Base-by-base conservation (phyloP, 2,797 vertebrate genomes). In the Mormyrus proboscirostris region DNA sequence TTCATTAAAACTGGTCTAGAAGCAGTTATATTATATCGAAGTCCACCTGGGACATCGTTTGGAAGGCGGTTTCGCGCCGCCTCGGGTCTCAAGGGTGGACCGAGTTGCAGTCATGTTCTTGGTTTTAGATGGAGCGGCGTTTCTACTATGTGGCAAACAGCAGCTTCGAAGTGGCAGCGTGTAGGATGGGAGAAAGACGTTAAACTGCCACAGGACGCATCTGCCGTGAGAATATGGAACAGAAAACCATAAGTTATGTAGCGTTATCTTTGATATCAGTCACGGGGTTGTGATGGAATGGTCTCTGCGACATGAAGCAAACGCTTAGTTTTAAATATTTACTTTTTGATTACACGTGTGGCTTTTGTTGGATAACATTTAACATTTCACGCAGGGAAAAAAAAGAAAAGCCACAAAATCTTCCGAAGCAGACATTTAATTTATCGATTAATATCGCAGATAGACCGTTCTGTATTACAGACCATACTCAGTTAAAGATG, bases 131-230 rank as follows among this genome's bases (percentile, higher is more conserved):
- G 57, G 86, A 57, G 50, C 53, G 33, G 10, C 44, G 47, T 84
- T 84, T 50, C n/a, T 84, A 8, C 14, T 16, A 38, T 82, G 76
- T 29, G 83, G 6, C n/a, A 25, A 3, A 16, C 12, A 29, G 47
- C 22, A 85, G n/a, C 41, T 19, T 44, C 49, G 47, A 25, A 51
- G 47, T 85, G 47, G 7, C 57, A 59, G 65, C 41, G 19, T 47
- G 79, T 50, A 33, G 51, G 14, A 86, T 29, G 19, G 47, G 19
- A 14, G 22, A 16, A 49, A 65, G n/a, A 65, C 87, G 87, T 65
- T 88, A 49, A 65, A 69, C 33, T 47, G 87, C n/a, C 33, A 65
- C 59, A 49, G 87, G 41, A 65, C 87, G 33, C 87, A 65, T 65
- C 59, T 65, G 87, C 59, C 2, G 19, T 19, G 19, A 22, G 59